These are phyloP conservation scores for Ahaetulla prasina DNA, from an alignment of 2,113 vertebrate genomes.

Conservation along the genomic window DNA sequence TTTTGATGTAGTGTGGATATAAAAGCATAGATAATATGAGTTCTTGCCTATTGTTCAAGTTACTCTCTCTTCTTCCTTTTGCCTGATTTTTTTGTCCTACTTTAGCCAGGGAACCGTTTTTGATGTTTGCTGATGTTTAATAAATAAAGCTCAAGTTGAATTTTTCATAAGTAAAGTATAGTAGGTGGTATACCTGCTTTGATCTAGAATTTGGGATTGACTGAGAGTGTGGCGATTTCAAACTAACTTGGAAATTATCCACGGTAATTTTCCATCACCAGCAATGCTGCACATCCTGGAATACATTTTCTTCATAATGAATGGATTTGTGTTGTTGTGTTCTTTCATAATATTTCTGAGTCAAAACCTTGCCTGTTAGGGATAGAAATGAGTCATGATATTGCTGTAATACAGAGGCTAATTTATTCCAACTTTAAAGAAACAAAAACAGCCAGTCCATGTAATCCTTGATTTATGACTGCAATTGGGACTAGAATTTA, in stretches of 20 bases:
- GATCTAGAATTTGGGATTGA: background rate
- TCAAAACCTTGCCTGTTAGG: conserved; percentile 9
- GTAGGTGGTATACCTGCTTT: background rate
- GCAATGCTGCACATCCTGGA: background rate
- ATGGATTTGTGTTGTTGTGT: conserved; percentile 18
- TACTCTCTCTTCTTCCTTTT: background rate
- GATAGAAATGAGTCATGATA: background rate
- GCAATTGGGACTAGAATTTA: background rate
- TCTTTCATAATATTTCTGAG: conserved; percentile 33
- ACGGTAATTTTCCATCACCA: background rate
- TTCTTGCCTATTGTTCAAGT: background rate
- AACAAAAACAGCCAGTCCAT: background rate
- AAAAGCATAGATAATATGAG: background rate
- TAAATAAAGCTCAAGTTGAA: background rate
- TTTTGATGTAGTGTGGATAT: background rate
- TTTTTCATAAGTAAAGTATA: background rate
- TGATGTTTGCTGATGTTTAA: background rate
- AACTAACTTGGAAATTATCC: background rate
- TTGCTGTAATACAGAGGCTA: accelerated
- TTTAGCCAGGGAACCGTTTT: background rate
- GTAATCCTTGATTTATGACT: background rate
- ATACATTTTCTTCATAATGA: conserved; percentile 16
- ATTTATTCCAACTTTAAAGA: background rate
- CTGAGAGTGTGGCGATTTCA: background rate
- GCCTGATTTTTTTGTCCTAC: background rate